These are phyloP conservation scores for Trachelus iudaicus DNA, from an alignment of 2,888 invertebrate genomes.

Conservation along the genomic window DNA sequence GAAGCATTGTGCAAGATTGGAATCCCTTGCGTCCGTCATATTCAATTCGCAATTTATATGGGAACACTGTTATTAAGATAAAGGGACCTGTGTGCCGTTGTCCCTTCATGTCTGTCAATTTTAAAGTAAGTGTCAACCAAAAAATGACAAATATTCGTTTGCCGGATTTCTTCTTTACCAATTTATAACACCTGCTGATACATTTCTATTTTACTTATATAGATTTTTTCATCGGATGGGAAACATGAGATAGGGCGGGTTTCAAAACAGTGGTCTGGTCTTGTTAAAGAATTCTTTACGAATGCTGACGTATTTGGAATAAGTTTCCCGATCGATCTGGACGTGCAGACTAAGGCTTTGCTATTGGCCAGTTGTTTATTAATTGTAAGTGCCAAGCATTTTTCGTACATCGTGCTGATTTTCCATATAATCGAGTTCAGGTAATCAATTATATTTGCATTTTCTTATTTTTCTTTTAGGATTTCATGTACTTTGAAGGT, in stretches of 20 bases:
- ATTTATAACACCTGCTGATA: slow-evolving; percentile 14
- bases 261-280: slow-evolving; percentile 89
- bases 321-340: slow-evolving; percentile 90
- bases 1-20: slow-evolving; percentile 82
- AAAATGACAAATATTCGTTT: slow-evolving; percentile 7
- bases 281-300: slow-evolving; percentile 84
- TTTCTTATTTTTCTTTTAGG: slow-evolving; percentile 60
- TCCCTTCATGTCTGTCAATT: slow-evolving; percentile 66
- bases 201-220: slow-evolving; percentile 33
- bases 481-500: slow-evolving; percentile 69
- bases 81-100: slow-evolving; percentile 83
- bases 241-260: slow-evolving; percentile 85
- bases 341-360: slow-evolving; percentile 85
- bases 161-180: slow-evolving; percentile 8
- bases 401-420: slow-evolving; percentile 13
- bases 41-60: slow-evolving; percentile 78
- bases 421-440: slow-evolving; percentile 8
- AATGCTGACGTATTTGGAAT: slow-evolving; percentile 91
- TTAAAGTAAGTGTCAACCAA: slow-evolving; percentile 72
- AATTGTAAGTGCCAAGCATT: slow-evolving; percentile 73
- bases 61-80: slow-evolving; percentile 80
- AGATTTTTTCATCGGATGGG: slow-evolving; percentile 83
- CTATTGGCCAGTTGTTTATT: slow-evolving; percentile 83
- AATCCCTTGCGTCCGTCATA: slow-evolving; percentile 80
- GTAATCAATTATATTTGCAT: not conserved